Evolutionary conservation across 2,888 invertebrate genomes (phyloP).

Genomic region (Cryptocephalus moraei): DNA sequence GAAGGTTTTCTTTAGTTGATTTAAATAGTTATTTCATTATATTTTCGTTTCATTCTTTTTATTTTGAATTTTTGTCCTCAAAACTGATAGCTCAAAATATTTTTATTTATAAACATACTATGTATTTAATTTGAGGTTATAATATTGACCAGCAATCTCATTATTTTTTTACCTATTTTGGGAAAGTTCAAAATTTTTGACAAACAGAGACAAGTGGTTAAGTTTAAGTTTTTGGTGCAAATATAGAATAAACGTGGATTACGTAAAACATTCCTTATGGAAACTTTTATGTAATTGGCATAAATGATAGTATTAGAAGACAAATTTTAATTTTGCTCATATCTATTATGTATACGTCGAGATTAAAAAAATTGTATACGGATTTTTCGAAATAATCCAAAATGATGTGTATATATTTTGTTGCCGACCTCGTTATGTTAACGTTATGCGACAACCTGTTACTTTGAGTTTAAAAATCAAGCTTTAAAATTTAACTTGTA

Average conservation of each 20-base stretch:
- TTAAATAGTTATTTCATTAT: constrained; percentile 13
- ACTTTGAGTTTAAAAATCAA: constrained; percentile 21
- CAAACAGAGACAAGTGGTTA: background rate
- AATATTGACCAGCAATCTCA: constrained; percentile 7
- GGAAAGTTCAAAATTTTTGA: constrained; percentile 10
- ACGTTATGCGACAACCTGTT: constrained; percentile 22
- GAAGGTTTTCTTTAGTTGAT: constrained; percentile 4
- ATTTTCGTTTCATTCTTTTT: constrained; percentile 12
- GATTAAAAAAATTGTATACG: constrained; percentile 12
- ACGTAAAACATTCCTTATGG: constrained; percentile 5
- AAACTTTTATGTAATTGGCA: constrained; percentile 3
- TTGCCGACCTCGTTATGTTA: constrained; percentile 23
- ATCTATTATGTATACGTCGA: constrained; percentile 13
- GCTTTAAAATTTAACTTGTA: constrained; percentile 19
- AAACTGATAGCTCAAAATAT: constrained; percentile 20
- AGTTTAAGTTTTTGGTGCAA: constrained; percentile 21
- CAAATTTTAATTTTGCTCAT: constrained; percentile 15
- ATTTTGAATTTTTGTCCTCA: constrained; percentile 18
- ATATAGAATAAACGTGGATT: constrained; percentile 16
- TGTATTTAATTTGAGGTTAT: constrained; percentile 12
- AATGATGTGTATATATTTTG: constrained; percentile 16
- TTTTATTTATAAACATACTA: constrained; percentile 14
- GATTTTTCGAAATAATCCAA: constrained; percentile 10
- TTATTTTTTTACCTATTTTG: constrained; percentile 5
- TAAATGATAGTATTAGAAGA: constrained; percentile 12